A percentile compares a stretch with the other conserved stretches of the same genome.
These are phyloP conservation scores for Zaprionus capensis DNA, from an alignment of 1,140 invertebrate species.

Conservation along the genomic window DNA sequence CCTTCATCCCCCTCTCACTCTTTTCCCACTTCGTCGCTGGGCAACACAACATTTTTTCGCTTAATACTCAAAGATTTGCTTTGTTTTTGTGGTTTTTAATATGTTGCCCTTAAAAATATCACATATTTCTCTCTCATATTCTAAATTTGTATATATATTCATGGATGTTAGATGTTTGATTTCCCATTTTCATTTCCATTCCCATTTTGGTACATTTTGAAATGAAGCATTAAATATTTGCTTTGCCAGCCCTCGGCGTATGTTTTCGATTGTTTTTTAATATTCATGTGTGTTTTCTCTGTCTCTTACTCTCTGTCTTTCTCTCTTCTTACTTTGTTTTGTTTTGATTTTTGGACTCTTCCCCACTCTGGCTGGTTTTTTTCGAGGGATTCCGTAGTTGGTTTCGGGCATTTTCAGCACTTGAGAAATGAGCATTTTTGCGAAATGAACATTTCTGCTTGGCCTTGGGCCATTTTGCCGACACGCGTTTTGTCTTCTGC, in stretches of 20 bases:
- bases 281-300: conserved; percentile 57
- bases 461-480: conserved; percentile 53
- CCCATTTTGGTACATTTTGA: conserved; percentile 45
- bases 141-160: conserved; percentile 26
- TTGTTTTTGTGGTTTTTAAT: conserved; percentile 74
- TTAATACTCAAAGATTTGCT: conserved; percentile 8
- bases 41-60: not conserved
- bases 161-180: conserved; percentile 60
- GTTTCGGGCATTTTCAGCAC: conserved; percentile 58
- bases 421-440: conserved; percentile 79
- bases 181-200: conserved; percentile 44
- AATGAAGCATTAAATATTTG: conserved; percentile 81
- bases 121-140: conserved; percentile 27
- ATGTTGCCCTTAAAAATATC: conserved; percentile 37
- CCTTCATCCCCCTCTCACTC: not conserved
- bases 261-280: conserved; percentile 79
- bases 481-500: conserved; percentile 11
- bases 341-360: conserved; percentile 1
- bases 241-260: conserved; percentile 67
- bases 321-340: conserved; percentile 1
- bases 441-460: conserved; percentile 78
- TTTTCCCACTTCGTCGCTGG: not conserved
- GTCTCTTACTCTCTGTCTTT: not conserved
- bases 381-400: conserved; percentile 22
- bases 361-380: not conserved